Conservation (phyloP, 2,113 vertebrate species). For the Eleginops maclovinus region DNA sequence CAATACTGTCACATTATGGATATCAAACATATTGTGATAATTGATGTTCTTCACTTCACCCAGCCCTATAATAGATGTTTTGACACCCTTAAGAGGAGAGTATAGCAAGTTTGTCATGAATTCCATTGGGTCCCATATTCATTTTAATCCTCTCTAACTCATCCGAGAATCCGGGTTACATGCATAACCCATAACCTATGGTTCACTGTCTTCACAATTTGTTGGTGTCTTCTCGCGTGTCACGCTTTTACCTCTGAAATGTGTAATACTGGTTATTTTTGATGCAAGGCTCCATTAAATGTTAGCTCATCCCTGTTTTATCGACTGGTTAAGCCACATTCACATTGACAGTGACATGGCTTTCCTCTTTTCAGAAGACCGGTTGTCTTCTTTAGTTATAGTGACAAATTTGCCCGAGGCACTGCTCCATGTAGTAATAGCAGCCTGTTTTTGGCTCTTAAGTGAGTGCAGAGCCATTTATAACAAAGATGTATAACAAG, state of each 20-base stretch:
- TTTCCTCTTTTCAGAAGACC: slow-evolving; percentile 64
- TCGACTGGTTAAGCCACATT: slow-evolving; percentile 41
- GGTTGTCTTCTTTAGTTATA: slow-evolving; percentile 63
- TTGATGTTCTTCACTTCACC: no score
- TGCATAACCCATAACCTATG: slow-evolving; percentile 33
- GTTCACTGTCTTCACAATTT: slow-evolving; percentile 27
- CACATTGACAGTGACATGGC: slow-evolving; percentile 70
- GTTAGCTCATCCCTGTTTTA: slow-evolving; percentile 38
- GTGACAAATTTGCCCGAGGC: slow-evolving; percentile 54
- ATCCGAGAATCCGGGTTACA: slow-evolving; percentile 26
- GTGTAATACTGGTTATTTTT: slow-evolving; percentile 19
- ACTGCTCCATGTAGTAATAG: slow-evolving; percentile 39
- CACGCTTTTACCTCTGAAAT: slow-evolving; percentile 25
- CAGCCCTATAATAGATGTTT: no score
- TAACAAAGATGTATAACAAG: slow-evolving; percentile 49
- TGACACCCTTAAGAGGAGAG: no score
- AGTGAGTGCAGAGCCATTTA: slow-evolving; percentile 39
- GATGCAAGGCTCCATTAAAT: slow-evolving; percentile 59
- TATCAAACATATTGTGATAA: no score
- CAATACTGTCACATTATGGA: no score
- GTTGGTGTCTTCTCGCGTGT: slow-evolving; percentile 16
- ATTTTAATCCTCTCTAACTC: neutral
- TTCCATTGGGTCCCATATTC: neutral
- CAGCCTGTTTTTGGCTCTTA: slow-evolving; percentile 29
- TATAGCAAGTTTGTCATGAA: neutral